Evolutionary conservation across 2,113 vertebrate genomes (phyloP), one percentile per base, ranked within the genome.

Genomic region (Zosterops japonicus): DNA sequence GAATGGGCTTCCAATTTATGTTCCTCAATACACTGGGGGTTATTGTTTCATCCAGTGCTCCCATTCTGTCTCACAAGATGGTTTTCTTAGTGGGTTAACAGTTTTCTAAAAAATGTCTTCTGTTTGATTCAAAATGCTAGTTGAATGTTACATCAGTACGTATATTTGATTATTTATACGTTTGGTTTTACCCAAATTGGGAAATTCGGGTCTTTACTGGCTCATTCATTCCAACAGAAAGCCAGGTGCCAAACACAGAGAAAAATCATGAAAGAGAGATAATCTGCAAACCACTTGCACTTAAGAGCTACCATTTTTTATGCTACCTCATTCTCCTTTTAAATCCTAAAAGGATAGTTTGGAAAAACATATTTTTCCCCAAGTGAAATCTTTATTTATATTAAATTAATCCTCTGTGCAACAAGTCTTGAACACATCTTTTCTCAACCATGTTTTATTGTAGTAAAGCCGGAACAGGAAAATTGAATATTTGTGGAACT

Each of bases 1-100:
- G 33, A 65, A 69, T 3, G 4, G 33, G 29, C 35, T 82, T 60
- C 35, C 13, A 27, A 28, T 57, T 72, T 57, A 33, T 69, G 29
- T 72, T 81, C 53, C 35, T 76, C 28, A 88, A 18, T 1, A 3
- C 7, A 28, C 17, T 9, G 12, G 16, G 16, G 11, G 12, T 11
- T 79, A 36, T 6, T 1, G 80, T 60, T 69, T 65, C 25, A 29
- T 53, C 35, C 47, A 61, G 25, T 16, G 25, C 33, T 86, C 49
- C n/a, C 9, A 12, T 28, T 64, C 57, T 47, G 36, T 76, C 31
- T 36, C 31, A 69, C 0, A 0, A 49, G 3, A 18, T 23, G n/a
- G 17, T 31, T 77, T 86, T 61, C 36, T 49, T 59, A 53, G 33
- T 3, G 4, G 14, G 8, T 72, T 83, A 77, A 68, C 4, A 41